phyloP scores from a whole-genome alignment of 2,113 vertebrate species.

The Melanotaenia duboulayi region DNA sequence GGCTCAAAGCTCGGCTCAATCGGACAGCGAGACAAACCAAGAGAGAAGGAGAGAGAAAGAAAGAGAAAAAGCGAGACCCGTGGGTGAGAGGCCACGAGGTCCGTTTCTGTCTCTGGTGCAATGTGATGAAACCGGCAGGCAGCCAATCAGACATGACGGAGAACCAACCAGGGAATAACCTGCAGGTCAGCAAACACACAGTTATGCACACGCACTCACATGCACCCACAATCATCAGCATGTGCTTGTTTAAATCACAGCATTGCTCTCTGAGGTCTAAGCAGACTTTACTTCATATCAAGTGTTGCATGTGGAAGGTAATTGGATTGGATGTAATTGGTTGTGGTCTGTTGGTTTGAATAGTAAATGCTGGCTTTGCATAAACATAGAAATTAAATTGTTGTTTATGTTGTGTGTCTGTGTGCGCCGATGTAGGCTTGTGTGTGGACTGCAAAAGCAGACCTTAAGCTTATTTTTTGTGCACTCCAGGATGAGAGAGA shows the following conservation, averaged over 20 bases:
- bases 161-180: conserved; percentile 72
- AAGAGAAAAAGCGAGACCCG: conserved; percentile 54
- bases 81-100: conserved; percentile 74
- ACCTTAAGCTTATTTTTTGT: conserved; percentile 8
- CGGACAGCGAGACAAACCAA: conserved; percentile 35
- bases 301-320: conserved; percentile 73
- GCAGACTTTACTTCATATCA: conserved; percentile 65
- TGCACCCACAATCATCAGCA: conserved; percentile 17
- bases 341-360: conserved; percentile 64
- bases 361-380: conserved; percentile 73
- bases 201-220: conserved; percentile 17
- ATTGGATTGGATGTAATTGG: conserved; percentile 78
- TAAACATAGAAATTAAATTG: conserved; percentile 71
- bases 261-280: conserved; percentile 43
- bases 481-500: neutral
- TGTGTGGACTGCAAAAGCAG: conserved; percentile 10
- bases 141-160: conserved; percentile 74
- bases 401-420: conserved; percentile 57
- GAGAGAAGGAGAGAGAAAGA: conserved; percentile 19
- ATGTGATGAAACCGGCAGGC: conserved; percentile 76
- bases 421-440: conserved; percentile 23
- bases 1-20: conserved; percentile 49
- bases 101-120: conserved; percentile 74
- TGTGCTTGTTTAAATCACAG: conserved; percentile 41
- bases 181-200: conserved; percentile 61